phyloP scores from a whole-genome alignment of 2,888 invertebrate species.

The Agrotis ipsilon region DNA sequence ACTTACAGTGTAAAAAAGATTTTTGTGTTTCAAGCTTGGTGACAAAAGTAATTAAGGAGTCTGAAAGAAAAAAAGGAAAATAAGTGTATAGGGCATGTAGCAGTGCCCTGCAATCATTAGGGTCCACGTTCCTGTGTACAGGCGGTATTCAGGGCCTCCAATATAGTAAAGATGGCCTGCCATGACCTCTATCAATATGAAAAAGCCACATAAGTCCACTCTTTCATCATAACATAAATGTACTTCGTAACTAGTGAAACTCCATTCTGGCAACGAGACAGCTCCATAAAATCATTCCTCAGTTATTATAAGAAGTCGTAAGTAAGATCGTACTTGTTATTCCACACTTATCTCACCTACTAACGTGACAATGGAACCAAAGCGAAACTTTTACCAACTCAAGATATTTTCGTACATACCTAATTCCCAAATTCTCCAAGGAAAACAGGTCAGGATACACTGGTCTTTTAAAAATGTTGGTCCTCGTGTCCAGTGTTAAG shows the following conservation, averaged over 20 bases:
- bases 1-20: not conserved
- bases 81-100: no score
- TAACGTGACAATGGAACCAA: constrained; percentile 42
- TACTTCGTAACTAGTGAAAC: not conserved
- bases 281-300: constrained; percentile 10
- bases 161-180: no score
- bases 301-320: constrained; percentile 13
- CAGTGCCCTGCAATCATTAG: no score
- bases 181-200: not conserved
- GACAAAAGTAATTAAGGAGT: not conserved
- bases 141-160: no score
- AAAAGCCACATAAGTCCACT: not conserved
- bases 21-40: not conserved
- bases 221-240: not conserved
- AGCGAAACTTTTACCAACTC: constrained; percentile 33
- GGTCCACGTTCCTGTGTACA: no score
- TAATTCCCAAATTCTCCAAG: constrained; percentile 39
- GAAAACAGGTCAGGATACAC: constrained; percentile 38
- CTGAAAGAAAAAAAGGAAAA: not conserved
- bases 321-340: constrained; percentile 46
- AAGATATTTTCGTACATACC: constrained; percentile 52
- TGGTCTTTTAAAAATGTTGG: constrained; percentile 4
- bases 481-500: not conserved
- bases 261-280: not conserved
- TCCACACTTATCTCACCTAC: constrained; percentile 33